Evolutionary conservation across 2,888 invertebrate genomes (phyloP).

Genomic region (Alitta virens): DNA sequence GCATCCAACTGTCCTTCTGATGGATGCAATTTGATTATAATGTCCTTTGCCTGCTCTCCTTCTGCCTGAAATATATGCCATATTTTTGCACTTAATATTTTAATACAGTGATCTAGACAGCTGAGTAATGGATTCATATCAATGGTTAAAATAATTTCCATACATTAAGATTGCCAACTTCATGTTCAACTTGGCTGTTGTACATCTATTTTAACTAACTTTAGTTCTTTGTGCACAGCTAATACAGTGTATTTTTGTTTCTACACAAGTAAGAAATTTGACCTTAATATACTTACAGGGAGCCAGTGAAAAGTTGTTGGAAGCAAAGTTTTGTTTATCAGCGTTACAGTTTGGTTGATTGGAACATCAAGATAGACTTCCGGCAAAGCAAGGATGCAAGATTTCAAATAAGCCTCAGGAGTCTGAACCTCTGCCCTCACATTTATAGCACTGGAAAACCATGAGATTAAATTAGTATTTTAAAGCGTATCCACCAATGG

Average conservation of each 20-base stretch:
- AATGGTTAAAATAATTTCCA: too few species aligned
- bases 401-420: slow-evolving; percentile 45
- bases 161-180: too few species aligned
- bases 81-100: neutral
- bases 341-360: slow-evolving; percentile 35
- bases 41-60: slow-evolving; percentile 35
- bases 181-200: too few species aligned
- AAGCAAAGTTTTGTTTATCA: slow-evolving; percentile 52
- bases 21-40: slow-evolving; percentile 37
- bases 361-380: slow-evolving; percentile 49
- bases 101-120: neutral
- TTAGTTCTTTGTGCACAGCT: too few species aligned
- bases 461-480: too few species aligned
- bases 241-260: too few species aligned
- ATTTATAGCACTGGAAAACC: slow-evolving; percentile 20
- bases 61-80: slow-evolving; percentile 28
- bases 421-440: slow-evolving; percentile 48
- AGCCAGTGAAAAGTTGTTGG: slow-evolving; percentile 43
- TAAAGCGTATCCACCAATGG: too few species aligned
- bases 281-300: slow-evolving; percentile 35
- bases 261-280: too few species aligned
- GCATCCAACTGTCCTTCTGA: slow-evolving; percentile 33
- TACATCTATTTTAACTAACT: too few species aligned
- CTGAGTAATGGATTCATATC: too few species aligned
- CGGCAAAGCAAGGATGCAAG: slow-evolving; percentile 41